phyloP scores from a whole-genome alignment of 2,888 invertebrate genomes.

The Drosophila recens region DNA sequence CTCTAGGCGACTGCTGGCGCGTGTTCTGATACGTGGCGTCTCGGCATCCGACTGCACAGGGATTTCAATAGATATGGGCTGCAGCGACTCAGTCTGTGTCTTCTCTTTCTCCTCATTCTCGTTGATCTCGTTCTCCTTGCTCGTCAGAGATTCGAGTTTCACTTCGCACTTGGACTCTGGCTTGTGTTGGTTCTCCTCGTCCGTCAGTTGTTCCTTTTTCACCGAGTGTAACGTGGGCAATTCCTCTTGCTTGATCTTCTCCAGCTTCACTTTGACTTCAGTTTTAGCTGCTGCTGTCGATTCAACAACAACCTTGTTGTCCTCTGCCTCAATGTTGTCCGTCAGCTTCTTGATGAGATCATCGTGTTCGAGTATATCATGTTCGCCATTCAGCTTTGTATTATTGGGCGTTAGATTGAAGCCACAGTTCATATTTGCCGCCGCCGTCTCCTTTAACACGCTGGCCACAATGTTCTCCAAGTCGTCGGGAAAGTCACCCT shows the following conservation, averaged over 20 bases:
- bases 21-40: slow-evolving; percentile 87
- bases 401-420: slow-evolving; percentile 36
- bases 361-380: slow-evolving; percentile 81
- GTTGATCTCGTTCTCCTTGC: slow-evolving; percentile 24
- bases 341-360: slow-evolving; percentile 82
- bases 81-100: slow-evolving; percentile 78
- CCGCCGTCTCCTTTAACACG: slow-evolving; percentile 46
- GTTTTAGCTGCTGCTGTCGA: slow-evolving; percentile 25
- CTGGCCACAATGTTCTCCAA: slow-evolving; percentile 65
- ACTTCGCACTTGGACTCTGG: slow-evolving; percentile 34
- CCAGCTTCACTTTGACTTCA: slow-evolving; percentile 56
- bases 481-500: slow-evolving; percentile 84
- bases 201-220: slow-evolving; percentile 38
- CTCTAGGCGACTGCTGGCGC: slow-evolving; percentile 89
- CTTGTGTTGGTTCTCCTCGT: slow-evolving; percentile 8
- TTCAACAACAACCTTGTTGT: slow-evolving; percentile 41
- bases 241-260: slow-evolving; percentile 57
- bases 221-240: slow-evolving; percentile 38
- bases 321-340: slow-evolving; percentile 58
- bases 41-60: slow-evolving; percentile 87
- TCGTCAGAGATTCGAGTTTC: slow-evolving; percentile 6
- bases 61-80: slow-evolving; percentile 94
- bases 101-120: slow-evolving; percentile 43
- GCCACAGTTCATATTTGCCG: slow-evolving; percentile 33
- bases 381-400: slow-evolving; percentile 83